These are phyloP conservation scores for Plestiodon gilberti DNA, from an alignment of 2,113 vertebrate species.

Conservation along the genomic window DNA sequence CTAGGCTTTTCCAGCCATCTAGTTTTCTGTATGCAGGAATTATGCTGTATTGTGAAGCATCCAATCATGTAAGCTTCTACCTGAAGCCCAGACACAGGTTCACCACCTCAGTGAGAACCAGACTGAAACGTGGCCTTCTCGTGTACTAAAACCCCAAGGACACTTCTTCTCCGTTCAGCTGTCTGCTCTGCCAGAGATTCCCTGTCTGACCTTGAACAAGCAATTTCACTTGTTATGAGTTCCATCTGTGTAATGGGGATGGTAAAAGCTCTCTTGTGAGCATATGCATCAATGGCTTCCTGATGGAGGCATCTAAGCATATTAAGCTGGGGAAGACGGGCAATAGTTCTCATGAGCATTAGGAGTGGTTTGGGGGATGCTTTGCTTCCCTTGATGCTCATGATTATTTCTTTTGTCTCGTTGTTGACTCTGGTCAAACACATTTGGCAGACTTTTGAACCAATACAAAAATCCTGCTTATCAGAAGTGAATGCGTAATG, in stretches of 20 bases:
- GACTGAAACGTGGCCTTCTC: background rate
- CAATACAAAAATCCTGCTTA: background rate
- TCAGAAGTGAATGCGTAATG: background rate
- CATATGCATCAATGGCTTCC: background rate
- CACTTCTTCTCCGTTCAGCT: background rate
- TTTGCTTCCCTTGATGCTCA: background rate
- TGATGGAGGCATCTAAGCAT: background rate
- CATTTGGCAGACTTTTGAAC: background rate
- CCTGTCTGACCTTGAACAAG: background rate
- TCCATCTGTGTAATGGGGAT: slow-evolving; percentile 18
- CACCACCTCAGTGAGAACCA: background rate
- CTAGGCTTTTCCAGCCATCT: background rate
- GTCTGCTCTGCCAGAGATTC: slow-evolving; percentile 39
- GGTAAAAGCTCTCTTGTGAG: background rate
- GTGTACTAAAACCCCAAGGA: background rate
- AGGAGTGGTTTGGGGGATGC: background rate
- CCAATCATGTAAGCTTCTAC: too few relatives aligned
- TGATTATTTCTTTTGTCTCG: background rate
- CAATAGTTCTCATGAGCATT: background rate
- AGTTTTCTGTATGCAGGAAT: background rate
- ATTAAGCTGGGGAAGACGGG: background rate
- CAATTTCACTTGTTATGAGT: slow-evolving; percentile 22
- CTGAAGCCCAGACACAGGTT: background rate
- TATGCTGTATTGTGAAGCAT: background rate
- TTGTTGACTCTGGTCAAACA: background rate